phyloP scores from a whole-genome alignment of 2,888 invertebrate genomes.

The Leucophenga montana region DNA sequence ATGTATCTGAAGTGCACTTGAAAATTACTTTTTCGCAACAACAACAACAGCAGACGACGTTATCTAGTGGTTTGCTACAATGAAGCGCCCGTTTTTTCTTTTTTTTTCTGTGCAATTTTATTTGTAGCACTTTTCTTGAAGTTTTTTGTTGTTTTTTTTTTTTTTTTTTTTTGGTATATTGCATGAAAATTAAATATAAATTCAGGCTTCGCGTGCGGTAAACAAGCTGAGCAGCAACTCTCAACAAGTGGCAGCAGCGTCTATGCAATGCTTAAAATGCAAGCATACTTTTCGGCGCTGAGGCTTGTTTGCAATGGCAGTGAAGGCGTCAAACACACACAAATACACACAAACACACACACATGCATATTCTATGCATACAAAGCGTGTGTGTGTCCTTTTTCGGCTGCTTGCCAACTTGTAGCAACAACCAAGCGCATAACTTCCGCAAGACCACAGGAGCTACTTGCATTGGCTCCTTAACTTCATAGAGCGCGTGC shows the following conservation, averaged over 20 bases:
- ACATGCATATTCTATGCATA: background rate
- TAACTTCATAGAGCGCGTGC: no score
- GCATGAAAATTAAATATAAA: conserved; percentile 23
- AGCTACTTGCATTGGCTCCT: no score
- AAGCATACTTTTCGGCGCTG: conserved; percentile 20
- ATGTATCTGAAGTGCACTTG: conserved; percentile 1
- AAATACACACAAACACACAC: background rate
- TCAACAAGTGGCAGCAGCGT: conserved; percentile 8
- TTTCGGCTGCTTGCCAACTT: background rate
- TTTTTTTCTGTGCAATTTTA: no score
- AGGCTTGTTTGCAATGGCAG: background rate
- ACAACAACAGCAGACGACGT: background rate
- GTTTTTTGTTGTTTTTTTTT: conserved; percentile 1
- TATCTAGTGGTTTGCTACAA: background rate
- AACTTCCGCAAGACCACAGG: no score
- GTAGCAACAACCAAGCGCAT: no score
- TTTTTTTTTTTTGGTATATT: background rate
- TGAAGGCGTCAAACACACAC: background rate
- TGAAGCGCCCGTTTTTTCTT: conserved; percentile 5
- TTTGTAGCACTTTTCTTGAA: background rate
- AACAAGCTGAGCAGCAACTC: conserved; percentile 4
- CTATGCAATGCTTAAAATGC: conserved; percentile 7
- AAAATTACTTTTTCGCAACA: background rate
- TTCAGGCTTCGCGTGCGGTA: background rate
- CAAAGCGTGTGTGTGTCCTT: background rate